phyloP scores from a whole-genome alignment of 2,888 invertebrate species.

The Volucella inanis region DNA sequence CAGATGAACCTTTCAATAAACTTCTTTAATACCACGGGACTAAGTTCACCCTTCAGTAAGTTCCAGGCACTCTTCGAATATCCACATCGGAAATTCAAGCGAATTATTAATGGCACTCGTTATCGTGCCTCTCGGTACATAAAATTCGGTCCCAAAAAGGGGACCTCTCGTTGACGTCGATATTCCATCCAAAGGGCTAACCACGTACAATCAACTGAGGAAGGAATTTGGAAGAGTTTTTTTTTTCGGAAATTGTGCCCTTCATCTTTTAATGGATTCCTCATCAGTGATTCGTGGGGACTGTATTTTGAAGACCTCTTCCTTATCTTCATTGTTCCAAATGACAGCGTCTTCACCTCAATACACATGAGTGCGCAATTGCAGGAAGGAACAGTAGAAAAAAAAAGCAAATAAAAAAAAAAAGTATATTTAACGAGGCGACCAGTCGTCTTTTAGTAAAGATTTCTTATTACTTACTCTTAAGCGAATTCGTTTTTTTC shows the following conservation, averaged over 20 bases:
- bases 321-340: conserved; percentile 74
- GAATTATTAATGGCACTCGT: conserved; percentile 82
- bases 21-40: conserved; percentile 51
- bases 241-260: conserved; percentile 57
- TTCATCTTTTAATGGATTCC: conserved; percentile 69
- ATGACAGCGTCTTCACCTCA: conserved; percentile 76
- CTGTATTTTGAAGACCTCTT: conserved; percentile 50
- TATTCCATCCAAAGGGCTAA: conserved; percentile 33
- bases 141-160: conserved; percentile 78
- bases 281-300: conserved; percentile 48
- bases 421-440: conserved; percentile 67
- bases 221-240: conserved; percentile 4
- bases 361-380: conserved; percentile 75
- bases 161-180: conserved; percentile 32
- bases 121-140: conserved; percentile 83
- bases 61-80: conserved; percentile 14
- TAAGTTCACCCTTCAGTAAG: conserved; percentile 42
- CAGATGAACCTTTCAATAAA: conserved; percentile 42
- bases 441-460: conserved; percentile 38
- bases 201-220: conserved; percentile 43
- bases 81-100: conserved; percentile 33
- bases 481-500: neutral
- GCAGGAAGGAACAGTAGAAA: conserved; percentile 36
- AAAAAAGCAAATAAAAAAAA: neutral
- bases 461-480: conserved; percentile 63